These are phyloP conservation scores for Malurus melanocephalus DNA, from an alignment of 2,113 vertebrate species.

Conservation along the genomic window DNA sequence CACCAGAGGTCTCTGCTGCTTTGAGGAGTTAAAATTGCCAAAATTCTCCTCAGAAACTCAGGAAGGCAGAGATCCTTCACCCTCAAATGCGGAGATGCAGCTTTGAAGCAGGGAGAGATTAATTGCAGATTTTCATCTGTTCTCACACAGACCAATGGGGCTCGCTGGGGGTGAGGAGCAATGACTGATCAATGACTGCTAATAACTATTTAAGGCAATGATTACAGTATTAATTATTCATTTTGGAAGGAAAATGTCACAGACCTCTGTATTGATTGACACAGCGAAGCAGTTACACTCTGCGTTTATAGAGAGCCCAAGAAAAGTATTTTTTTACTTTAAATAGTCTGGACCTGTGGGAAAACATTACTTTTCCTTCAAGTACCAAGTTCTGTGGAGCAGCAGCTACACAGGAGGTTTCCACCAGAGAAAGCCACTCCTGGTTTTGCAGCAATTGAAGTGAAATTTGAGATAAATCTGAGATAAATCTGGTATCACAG, in stretches of 20 bases:
- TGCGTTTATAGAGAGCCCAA: neutral
- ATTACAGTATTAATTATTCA: conserved; percentile 68
- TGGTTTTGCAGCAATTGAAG: neutral
- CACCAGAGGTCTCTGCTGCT: conserved; percentile 13
- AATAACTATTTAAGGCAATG: conserved; percentile 43
- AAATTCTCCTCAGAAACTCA: conserved; percentile 37
- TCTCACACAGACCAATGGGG: conserved; percentile 22
- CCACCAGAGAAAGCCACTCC: neutral
- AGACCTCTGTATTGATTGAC: conserved; percentile 12
- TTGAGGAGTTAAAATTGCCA: conserved; percentile 1
- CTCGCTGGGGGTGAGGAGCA: conserved; percentile 44
- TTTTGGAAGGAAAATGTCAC: conserved; percentile 36
- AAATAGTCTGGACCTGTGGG: neutral
- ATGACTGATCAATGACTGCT: conserved; percentile 52
- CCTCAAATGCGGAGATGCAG: conserved; percentile 6
- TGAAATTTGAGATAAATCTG: neutral
- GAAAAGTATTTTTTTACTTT: neutral
- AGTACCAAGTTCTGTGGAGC: neutral
- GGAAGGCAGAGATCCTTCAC: neutral
- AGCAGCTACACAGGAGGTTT: neutral
- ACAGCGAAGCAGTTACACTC: neutral
- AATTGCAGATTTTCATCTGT: neutral
- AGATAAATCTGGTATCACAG: neutral
- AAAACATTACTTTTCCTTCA: neutral
- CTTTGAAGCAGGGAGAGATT: neutral